A percentile compares a stretch with the other conserved stretches of the same genome.
Conservation (phyloP, 2,797 vertebrate species). For the Helicolenus hilgendorfi region DNA sequence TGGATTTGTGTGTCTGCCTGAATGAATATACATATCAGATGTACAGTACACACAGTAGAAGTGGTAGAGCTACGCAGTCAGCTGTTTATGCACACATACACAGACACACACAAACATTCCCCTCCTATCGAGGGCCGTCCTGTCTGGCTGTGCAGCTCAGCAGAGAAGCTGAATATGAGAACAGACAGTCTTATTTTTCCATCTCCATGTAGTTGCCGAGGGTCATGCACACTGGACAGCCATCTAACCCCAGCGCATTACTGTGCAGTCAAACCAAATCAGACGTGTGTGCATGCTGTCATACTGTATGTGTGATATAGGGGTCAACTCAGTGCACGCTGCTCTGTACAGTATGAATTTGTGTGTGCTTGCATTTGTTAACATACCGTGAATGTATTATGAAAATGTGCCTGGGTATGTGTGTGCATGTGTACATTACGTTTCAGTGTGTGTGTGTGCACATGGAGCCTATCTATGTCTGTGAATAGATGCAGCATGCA, state of each 20-base stretch:
- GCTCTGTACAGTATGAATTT: conserved; percentile 29
- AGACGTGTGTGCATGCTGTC: conserved; percentile 30
- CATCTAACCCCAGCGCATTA: conserved; percentile 71
- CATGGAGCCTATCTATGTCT: not conserved
- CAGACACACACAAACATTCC: conserved; percentile 12
- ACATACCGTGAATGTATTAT: not conserved
- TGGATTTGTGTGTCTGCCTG: not conserved
- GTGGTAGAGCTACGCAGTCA: conserved; percentile 31
- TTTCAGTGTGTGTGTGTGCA: not conserved
- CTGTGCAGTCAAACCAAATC: conserved; percentile 75
- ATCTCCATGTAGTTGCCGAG: conserved; percentile 68
- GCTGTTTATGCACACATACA: conserved; percentile 32
- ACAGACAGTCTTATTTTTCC: conserved; percentile 76
- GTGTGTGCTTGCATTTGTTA: not conserved
- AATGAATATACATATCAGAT: not conserved
- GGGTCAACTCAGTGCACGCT: conserved; percentile 25
- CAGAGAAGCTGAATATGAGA: conserved; percentile 61
- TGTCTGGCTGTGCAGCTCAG: conserved; percentile 61
- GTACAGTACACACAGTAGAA: not conserved
- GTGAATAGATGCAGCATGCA: not conserved
- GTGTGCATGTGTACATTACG: not conserved
- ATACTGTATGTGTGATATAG: conserved; percentile 59
- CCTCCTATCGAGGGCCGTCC: conserved; percentile 11
- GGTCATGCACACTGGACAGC: conserved; percentile 75
- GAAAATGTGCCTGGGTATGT: not conserved